Conservation (phyloP, 1,140 invertebrate species). For the Sycophila sp. region DNA sequence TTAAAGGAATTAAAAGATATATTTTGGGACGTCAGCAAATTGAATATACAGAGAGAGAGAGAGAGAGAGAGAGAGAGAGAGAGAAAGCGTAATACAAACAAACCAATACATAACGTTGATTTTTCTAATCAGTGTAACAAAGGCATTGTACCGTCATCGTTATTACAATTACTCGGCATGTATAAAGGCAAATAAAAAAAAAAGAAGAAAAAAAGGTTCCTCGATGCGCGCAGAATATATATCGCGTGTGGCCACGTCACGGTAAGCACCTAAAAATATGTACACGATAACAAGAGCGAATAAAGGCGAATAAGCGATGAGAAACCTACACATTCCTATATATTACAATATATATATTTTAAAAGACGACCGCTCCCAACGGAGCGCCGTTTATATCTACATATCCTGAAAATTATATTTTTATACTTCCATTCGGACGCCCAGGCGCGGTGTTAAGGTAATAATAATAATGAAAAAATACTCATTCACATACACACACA, state of each 20-base stretch:
- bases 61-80: too few species aligned
- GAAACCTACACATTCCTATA: conserved; percentile 27
- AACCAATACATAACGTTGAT: neutral
- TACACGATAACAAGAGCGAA: neutral
- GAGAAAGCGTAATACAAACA: neutral
- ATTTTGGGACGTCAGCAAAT: too few species aligned
- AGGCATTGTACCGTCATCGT: too few species aligned
- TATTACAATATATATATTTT: conserved; percentile 14
- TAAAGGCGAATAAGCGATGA: neutral
- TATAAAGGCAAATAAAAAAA: neutral
- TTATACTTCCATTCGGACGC: conserved; percentile 49
- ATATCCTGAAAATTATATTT: conserved; percentile 59
- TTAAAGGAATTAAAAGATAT: too few species aligned
- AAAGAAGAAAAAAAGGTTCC: too few species aligned
- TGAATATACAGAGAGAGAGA: too few species aligned
- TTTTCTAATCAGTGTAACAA: too few species aligned
- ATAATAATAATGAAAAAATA: neutral
- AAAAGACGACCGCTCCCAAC: neutral
- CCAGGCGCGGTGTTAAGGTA: neutral
- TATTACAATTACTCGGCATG: neutral
- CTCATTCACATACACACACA: neutral
- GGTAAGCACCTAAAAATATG: neutral
- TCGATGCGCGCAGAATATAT: neutral
- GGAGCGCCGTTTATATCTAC: conserved; percentile 41
- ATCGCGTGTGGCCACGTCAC: neutral